phyloP scores from a whole-genome alignment of 1,140 invertebrate genomes.

The Ips typographus region DNA sequence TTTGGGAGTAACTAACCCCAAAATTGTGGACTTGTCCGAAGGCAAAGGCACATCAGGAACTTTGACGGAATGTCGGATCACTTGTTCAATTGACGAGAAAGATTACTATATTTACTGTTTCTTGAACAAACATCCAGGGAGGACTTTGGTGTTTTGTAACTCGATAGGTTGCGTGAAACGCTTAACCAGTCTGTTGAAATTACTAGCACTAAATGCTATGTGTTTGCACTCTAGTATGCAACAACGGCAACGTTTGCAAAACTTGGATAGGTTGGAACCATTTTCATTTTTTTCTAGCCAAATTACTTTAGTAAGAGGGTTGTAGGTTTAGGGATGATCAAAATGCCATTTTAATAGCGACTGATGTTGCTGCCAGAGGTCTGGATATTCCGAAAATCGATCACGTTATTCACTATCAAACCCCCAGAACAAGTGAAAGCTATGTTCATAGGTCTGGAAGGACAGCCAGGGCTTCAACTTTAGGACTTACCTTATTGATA shows the following conservation, averaged over 20 bases:
- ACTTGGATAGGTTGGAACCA: slow-evolving; percentile 75
- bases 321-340: slow-evolving; percentile 74
- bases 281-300: slow-evolving; percentile 3
- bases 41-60: slow-evolving; percentile 70
- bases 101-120: slow-evolving; percentile 96
- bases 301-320: neutral
- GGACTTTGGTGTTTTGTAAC: slow-evolving; percentile 97
- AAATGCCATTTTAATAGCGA: slow-evolving; percentile 85
- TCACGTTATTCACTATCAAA: slow-evolving; percentile 97
- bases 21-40: slow-evolving; percentile 91
- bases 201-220: slow-evolving; percentile 77
- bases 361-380: slow-evolving; percentile 96
- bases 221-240: slow-evolving; percentile 94
- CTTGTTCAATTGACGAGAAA: slow-evolving; percentile 77
- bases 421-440: slow-evolving; percentile 90
- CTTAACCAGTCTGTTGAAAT: slow-evolving; percentile 77
- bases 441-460: slow-evolving; percentile 97
- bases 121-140: slow-evolving; percentile 76
- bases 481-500: slow-evolving; percentile 89
- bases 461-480: slow-evolving; percentile 85
- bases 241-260: slow-evolving; percentile 91
- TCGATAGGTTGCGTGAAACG: slow-evolving; percentile 91
- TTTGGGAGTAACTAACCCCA: slow-evolving; percentile 83
- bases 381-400: slow-evolving; percentile 93
- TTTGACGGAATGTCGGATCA: slow-evolving; percentile 80